These are phyloP conservation scores for Drosophila anomalata DNA, from an alignment of 2,888 invertebrate species.

Conservation along the genomic window DNA sequence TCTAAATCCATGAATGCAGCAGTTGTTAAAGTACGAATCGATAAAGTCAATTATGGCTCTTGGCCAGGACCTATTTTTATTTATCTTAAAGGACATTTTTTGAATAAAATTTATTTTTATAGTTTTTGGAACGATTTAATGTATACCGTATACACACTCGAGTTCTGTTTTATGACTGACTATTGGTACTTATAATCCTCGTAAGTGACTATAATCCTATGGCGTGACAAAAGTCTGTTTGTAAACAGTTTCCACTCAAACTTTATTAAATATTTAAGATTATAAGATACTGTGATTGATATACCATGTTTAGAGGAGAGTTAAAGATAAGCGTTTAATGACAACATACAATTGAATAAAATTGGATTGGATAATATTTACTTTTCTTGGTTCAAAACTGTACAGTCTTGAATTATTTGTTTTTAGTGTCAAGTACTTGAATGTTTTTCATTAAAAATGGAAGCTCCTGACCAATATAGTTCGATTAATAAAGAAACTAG, in stretches of 20 bases:
- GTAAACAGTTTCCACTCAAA: not conserved
- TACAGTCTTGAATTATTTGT: not conserved
- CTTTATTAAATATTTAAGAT: constrained; percentile 20
- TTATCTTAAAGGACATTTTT: constrained; percentile 1
- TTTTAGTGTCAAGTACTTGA: not conserved
- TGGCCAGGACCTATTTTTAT: constrained; percentile 12
- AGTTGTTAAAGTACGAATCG: constrained; percentile 74
- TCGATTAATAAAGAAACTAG: not conserved
- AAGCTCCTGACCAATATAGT: not conserved
- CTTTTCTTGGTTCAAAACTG: too few relatives aligned
- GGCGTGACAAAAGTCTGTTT: constrained; percentile 31
- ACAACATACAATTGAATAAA: too few relatives aligned
- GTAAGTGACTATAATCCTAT: not conserved
- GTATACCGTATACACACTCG: not conserved
- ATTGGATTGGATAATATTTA: too few relatives aligned
- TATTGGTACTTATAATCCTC: not conserved
- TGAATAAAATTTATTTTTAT: not conserved
- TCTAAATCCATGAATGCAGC: constrained; percentile 81
- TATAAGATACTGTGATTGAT: not conserved
- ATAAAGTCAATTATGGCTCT: constrained; percentile 43
- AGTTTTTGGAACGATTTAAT: not conserved
- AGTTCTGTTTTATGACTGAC: not conserved
- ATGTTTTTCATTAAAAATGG: not conserved
- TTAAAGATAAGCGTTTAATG: too few relatives aligned
- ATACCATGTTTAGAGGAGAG: not conserved